Percentiles rank a stretch among this genome's conserved stretches.
Evolutionary conservation across 2,113 vertebrate genomes (phyloP).

Genomic region (Rhinoptilus africanus): DNA sequence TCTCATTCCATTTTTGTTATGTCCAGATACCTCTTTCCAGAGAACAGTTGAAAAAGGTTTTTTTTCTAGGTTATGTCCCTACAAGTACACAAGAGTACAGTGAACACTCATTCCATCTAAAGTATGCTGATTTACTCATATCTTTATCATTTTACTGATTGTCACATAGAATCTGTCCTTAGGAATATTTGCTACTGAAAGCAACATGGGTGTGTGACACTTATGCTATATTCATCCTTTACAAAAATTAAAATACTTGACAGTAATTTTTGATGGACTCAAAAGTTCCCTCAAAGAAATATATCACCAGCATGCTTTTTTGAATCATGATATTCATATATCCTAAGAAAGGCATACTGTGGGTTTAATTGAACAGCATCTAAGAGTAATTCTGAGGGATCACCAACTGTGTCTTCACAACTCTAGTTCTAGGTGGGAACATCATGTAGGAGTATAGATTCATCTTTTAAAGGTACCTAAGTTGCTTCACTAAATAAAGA

Average conservation of each 20-base stretch:
- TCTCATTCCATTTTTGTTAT: background rate
- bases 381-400: slow-evolving; percentile 7
- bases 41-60: background rate
- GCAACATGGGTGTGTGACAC: background rate
- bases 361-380: slow-evolving; percentile 25
- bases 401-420: slow-evolving; percentile 46
- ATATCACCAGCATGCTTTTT: background rate
- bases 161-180: background rate
- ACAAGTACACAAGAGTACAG: background rate
- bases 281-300: background rate
- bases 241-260: slow-evolving; percentile 15
- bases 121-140: background rate
- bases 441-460: slow-evolving; percentile 21
- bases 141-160: background rate
- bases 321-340: background rate
- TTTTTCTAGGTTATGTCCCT: background rate
- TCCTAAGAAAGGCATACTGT: slow-evolving; percentile 42
- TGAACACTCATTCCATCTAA: background rate
- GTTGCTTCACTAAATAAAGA: background rate
- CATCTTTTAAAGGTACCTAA: background rate
- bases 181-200: background rate
- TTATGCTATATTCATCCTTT: background rate
- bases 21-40: background rate
- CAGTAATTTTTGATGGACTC: background rate
- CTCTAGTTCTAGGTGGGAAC: slow-evolving; percentile 28